phyloP scores from a whole-genome alignment of 2,797 vertebrate genomes.

The Danio choprae region DNA sequence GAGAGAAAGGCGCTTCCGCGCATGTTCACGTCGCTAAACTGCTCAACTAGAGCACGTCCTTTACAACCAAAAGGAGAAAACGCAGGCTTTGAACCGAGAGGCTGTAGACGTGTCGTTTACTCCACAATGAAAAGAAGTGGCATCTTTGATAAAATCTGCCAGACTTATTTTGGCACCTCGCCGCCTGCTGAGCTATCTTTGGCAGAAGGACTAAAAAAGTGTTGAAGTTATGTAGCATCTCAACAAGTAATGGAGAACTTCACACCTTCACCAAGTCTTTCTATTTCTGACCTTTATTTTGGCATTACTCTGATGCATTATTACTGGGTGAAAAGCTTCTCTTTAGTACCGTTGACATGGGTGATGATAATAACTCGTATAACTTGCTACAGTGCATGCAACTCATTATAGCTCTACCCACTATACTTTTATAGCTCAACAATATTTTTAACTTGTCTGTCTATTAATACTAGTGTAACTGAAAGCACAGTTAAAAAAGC shows the following conservation, averaged over 20 bases:
- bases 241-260: constrained; percentile 43
- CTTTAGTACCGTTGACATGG: background rate
- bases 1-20: background rate
- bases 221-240: constrained; percentile 51
- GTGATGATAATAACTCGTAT: background rate
- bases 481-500: background rate
- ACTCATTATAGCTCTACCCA: constrained; percentile 1
- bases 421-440: background rate
- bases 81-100: constrained; percentile 1
- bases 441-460: background rate
- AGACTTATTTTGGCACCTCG: constrained; percentile 41
- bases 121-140: constrained; percentile 43
- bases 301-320: constrained; percentile 31
- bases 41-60: constrained; percentile 9
- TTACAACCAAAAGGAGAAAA: constrained; percentile 61
- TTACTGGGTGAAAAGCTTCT: background rate
- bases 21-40: constrained; percentile 25
- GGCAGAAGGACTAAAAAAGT: constrained; percentile 30
- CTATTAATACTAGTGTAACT: background rate
- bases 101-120: constrained; percentile 30
- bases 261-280: constrained; percentile 47
- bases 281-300: constrained; percentile 47
- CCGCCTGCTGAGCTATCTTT: constrained; percentile 60
- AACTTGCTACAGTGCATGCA: background rate
- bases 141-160: constrained; percentile 53